These are phyloP conservation scores for Eupeodes latifasciatus DNA, from an alignment of 2,888 invertebrate genomes.

Conservation along the genomic window DNA sequence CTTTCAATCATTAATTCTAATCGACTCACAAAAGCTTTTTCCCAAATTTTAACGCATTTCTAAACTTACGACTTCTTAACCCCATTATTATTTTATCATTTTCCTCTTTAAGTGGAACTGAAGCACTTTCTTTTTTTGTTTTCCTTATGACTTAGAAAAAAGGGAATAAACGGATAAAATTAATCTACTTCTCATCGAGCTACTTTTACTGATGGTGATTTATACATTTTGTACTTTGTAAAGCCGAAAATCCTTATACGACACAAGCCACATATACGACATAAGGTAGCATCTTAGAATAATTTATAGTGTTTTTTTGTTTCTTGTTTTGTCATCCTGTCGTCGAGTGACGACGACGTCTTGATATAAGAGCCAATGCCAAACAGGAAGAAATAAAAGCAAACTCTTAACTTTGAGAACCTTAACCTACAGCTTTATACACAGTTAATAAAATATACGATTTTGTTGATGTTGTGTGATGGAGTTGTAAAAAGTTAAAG, in stretches of 20 bases:
- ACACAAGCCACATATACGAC: not conserved
- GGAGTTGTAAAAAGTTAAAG: not conserved
- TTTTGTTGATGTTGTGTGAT: constrained; percentile 2
- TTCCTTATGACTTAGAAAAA: not conserved
- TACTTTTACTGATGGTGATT: not conserved
- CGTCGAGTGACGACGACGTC: no score
- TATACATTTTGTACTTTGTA: constrained; percentile 9
- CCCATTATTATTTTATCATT: not conserved
- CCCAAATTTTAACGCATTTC: no score
- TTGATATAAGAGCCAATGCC: not conserved
- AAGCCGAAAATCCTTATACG: constrained; percentile 1
- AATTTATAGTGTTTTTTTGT: constrained; percentile 2
- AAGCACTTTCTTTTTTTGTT: not conserved
- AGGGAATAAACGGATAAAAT: not conserved
- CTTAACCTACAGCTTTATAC: not conserved
- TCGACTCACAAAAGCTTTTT: no score
- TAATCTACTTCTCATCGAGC: not conserved
- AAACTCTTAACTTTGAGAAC: constrained; percentile 1
- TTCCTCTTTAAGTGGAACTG: not conserved
- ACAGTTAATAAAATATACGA: not conserved
- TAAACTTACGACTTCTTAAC: no score
- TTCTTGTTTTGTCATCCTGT: not conserved
- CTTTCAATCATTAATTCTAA: no score
- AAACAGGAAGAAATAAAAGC: not conserved
- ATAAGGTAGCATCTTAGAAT: not conserved